Evolutionary conservation across 2,113 vertebrate genomes (phyloP), one percentile per base, ranked within the genome.

Genomic region (Muntiacus reevesi): DNA sequence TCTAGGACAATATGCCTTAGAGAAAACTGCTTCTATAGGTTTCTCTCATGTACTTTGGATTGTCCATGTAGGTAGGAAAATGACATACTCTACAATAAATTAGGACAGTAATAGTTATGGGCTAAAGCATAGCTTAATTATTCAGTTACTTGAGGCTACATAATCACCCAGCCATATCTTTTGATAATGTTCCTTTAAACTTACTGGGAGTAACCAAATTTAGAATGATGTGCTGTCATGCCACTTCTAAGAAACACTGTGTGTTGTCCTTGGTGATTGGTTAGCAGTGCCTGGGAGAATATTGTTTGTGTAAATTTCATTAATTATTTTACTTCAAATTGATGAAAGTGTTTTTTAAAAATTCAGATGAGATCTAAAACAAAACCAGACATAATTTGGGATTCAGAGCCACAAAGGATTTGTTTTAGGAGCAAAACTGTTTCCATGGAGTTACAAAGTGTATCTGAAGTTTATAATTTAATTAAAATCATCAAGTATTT

Each of bases 251-350:
- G 87, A 85, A 96, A 89, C 25, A 55, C 86, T n/a, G 6, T 59
- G 14, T 92, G 23, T 6, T 8, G 9, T 92, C 59, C 19, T 92
- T 79, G 16, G 62, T 83, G 36, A 95, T 25, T 91, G 71, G 87
- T 74, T 95, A 71, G 40, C 52, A 71, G 33, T 74, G 40, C 36
- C 76, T 93, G n/a, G 17, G 83, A 96, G 74, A 71, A 67, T 33
- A 81, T 2, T 88, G 21, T 95, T 81, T 94, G 47, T 78, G 8
- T 88, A 91, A 60, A 71, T 94, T 95, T 92, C 88, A 94, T 78
- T 93, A 94, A 87, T 91, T 89, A 67, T 93, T 97, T 95, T 83
- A 83, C 47, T 95, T 96, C 17, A 94, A 93, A 94, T 47, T 33
- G 64, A 54, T 84, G 50, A 64, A 95, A 93, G 21, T 94, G 14